A percentile compares a stretch with the other conserved stretches of the same genome.
Evolutionary conservation across 37 sponge, comb jelly and placozoan genomes (phyloP).

Genomic region (Oopsacas minuta): DNA sequence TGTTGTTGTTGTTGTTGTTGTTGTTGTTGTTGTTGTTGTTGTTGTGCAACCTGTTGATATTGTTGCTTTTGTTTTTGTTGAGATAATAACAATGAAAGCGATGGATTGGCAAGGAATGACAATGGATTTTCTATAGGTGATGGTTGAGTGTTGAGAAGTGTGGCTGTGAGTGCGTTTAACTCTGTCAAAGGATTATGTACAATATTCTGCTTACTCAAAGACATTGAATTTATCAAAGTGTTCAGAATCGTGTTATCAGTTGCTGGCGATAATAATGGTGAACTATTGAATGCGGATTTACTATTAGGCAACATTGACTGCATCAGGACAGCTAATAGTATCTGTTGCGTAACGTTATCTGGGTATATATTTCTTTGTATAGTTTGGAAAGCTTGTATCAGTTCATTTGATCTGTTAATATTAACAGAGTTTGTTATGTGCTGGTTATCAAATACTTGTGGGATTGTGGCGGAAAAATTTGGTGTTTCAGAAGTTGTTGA

Average conservation of each 20-base stretch:
- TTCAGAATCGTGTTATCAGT: not conserved
- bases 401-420: not conserved
- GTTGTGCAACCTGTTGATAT: not conserved
- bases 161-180: not conserved
- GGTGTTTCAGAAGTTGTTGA: not conserved
- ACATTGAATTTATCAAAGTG: not conserved
- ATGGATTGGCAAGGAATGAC: not conserved
- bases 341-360: not conserved
- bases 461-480: not conserved
- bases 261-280: not conserved
- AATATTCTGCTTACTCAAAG: not conserved
- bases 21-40: not conserved
- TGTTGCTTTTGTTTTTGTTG: conserved; percentile 22
- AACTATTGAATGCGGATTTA: not conserved
- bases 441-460: not conserved
- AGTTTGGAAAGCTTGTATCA: not conserved
- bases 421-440: not conserved
- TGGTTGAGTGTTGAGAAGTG: conserved; percentile 10
- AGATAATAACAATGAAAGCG: not conserved
- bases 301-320: not conserved
- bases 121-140: not conserved
- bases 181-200: not conserved
- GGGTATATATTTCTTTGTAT: not conserved
- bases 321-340: not conserved
- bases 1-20: not conserved